Base-by-base conservation (phyloP, 2,797 vertebrate species). In the Coregonus ussuriensis region DNA sequence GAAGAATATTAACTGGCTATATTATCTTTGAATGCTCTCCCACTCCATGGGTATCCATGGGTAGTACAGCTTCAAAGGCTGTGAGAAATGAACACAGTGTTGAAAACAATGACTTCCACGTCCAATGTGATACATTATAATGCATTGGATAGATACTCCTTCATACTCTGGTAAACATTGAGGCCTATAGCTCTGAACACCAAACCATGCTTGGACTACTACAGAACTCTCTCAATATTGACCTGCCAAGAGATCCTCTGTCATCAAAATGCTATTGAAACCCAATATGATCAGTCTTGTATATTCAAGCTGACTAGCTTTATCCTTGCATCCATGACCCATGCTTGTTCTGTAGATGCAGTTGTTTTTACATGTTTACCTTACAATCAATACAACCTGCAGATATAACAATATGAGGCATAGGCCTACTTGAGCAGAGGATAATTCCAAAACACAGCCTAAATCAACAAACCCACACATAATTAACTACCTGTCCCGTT, bases 241-340 rank as follows among this genome's bases (percentile, higher is more conserved):
- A 77, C 59, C 11, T 52, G 25, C 68, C 76, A 62, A 63, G 72
- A 33, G 29, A 13, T 76, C 71, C 21, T n/a, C 29, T 70, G 66
- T 77, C 77, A 81, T 89, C 83, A 79, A 77, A 86, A 81, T 56
- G 25, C 35, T 29, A 78, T 83, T 82, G 86, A 84, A 88, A 75
- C 47, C 63, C 75, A 68, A 52, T 76, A 77, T 62, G 76, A 59
- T 82, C 29, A 63, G 51, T 63, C 73, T 78, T 72, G 53, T 78
- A 78, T 84, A 56, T 85, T 52, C 73, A 74, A 78, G 79, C 54
- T 71, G 75, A 77, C 80, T 80, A 71, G 59, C 71, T 67, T 74
- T 51, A 59, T 76, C 37, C 54, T 47, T 29, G 70, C 59, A 79
- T 77, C 74, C 75, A 18, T 73, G 65, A 41, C 78, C 74, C 35